Evolutionary conservation across 2,888 invertebrate genomes (phyloP), one percentile per base, ranked within the genome.

Genomic region (Eristalinus aeneus): DNA sequence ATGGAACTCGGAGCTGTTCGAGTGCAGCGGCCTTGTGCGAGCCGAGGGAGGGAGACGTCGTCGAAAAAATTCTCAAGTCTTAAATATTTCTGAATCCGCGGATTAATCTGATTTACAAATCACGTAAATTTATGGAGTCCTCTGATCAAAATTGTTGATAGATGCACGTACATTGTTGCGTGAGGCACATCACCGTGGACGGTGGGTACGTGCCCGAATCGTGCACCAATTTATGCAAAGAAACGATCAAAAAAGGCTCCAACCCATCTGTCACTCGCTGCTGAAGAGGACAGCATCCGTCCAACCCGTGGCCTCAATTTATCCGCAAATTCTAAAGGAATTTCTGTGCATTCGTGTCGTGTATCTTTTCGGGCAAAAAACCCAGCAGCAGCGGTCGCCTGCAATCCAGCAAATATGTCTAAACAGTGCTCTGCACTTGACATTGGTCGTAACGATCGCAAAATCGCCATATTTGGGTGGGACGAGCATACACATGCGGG

Each of bases 111-210:
- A 77, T 81, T 86, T 81, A 81, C 81, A 86, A 86, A 86, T 86
- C 85, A 86, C 85, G 81, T 81, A 86, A 81, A 86, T 86, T 86
- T 86, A 86, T 86, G 81, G 85, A 86, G 73, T 77, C 81, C 65
- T 16, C 46, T 85, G 75, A 81, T 84, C 75, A 67, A 79, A 75
- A 72, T 64, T 46, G 6, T 53, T 67, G 79, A 71, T 39, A 68
- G 56, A 34, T 56, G 12, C 27, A 56, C 32, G 67, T 22, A 32
- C 11, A 5, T 3, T 71, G 39, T 27, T 58, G 34, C 56, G 27
- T 27, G 27, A 27, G 27, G 5, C 27, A 3, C 2, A 27, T 27
- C 2, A 2, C 27, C 27, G 27, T 27, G 27, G 27, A 27, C 27
- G 27, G 27, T 5, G 27, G 27, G 27, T 27, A 27, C 27, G 27